Conservation (phyloP, 2,888 invertebrate genomes). For the Halocaridina rubra region DNA sequence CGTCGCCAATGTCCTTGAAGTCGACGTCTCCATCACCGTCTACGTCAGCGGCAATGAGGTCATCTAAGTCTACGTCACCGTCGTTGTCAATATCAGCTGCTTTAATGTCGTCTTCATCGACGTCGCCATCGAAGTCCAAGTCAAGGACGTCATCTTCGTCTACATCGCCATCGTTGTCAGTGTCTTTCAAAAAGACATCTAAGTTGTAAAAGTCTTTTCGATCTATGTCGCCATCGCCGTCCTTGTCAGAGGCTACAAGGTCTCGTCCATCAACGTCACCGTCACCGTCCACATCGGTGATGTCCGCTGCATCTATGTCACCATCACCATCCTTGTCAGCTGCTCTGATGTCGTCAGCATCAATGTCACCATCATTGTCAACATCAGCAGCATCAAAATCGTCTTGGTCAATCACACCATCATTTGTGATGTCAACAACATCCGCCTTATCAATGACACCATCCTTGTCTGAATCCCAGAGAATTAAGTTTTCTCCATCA, state of each 20-base stretch:
- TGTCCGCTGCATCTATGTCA: conserved; percentile 57
- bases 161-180: conserved; percentile 38
- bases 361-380: conserved; percentile 56
- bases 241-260: conserved; percentile 47
- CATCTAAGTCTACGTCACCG: conserved; percentile 50
- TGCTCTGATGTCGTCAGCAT: conserved; percentile 33
- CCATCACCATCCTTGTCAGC: conserved; percentile 59
- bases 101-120: conserved; percentile 63
- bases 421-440: conserved; percentile 40
- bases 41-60: conserved; percentile 48
- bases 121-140: conserved; percentile 52
- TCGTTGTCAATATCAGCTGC: conserved; percentile 62
- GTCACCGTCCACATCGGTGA: conserved; percentile 54
- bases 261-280: conserved; percentile 54
- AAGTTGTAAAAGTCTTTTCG: conserved; percentile 22
- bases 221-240: conserved; percentile 57
- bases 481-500: conserved; percentile 48
- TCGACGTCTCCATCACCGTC: conserved; percentile 62
- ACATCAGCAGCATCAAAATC: conserved; percentile 34
- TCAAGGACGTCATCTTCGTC: conserved; percentile 54
- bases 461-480: conserved; percentile 36
- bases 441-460: conserved; percentile 36
- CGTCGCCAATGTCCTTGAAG: conserved; percentile 50
- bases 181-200: conserved; percentile 58
- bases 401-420: conserved; percentile 42